Evolutionary conservation across 2,113 vertebrate genomes (phyloP).

Genomic region (human (Homo sapiens)): DNA sequence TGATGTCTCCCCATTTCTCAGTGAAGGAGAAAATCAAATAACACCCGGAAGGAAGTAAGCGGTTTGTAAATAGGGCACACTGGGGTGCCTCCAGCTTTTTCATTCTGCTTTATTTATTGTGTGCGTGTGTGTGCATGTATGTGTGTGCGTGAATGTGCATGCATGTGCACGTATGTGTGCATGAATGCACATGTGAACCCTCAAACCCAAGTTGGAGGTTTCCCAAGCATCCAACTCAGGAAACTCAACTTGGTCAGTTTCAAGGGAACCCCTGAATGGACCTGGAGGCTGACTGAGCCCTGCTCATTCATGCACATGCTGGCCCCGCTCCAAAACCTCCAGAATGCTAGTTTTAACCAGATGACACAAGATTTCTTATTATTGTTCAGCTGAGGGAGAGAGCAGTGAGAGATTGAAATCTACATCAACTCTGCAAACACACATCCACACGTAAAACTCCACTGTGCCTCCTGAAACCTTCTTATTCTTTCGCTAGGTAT

Average conservation of each 20-base stretch:
- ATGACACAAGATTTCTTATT: neutral
- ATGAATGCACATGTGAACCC: neutral
- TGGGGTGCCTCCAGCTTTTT: constrained; percentile 36
- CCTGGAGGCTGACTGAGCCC: neutral
- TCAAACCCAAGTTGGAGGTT: constrained; percentile 16
- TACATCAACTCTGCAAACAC: neutral
- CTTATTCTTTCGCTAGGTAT: neutral
- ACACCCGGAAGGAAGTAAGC: constrained; percentile 43
- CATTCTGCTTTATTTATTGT: constrained; percentile 7
- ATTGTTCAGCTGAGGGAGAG: neutral
- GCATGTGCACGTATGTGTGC: neutral
- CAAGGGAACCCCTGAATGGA: neutral
- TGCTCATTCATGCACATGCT: neutral
- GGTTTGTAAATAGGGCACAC: constrained; percentile 65
- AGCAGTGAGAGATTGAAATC: neutral
- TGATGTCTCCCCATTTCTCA: constrained; percentile 63
- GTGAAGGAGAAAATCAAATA: constrained; percentile 75
- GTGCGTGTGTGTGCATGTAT: neutral
- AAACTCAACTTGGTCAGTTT: neutral
- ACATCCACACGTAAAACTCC: neutral
- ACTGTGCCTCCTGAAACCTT: neutral
- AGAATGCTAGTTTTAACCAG: constrained; percentile 4
- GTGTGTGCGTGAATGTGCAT: neutral
- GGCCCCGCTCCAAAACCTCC: neutral
- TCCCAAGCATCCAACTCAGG: constrained; percentile 16